Base-by-base conservation (phyloP, 2,113 vertebrate species). In the Pelobates fuscus region DNA sequence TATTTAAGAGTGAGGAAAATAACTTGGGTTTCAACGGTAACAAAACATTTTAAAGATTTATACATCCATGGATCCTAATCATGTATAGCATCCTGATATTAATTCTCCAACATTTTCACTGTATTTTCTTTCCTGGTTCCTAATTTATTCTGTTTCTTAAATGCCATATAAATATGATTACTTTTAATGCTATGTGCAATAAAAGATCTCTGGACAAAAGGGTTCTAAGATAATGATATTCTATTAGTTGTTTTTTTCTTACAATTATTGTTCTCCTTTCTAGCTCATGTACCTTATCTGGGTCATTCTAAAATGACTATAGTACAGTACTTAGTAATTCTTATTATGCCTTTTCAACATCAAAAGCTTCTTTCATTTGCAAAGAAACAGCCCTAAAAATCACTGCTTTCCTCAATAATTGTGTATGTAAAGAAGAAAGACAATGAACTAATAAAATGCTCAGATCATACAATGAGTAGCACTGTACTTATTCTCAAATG, bases 271-370 rank as follows among this genome's bases (percentile, higher is more conserved):
- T 52, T 72, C 63, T 52, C 63, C 12, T 54, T 72, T 54, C 25
- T 62, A 72, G 59, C 25, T 63, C 25, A 43, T 32, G 17, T 54
- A 37, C 27, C 23, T 72, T 41, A 63, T 72, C n/a, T 72, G 21
- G 43, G 59, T 63, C 59, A 72, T 23, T 25, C 46, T 30, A 6
- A 54, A 63, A 61, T 71, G 24, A 61, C 57, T 61, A 15, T 23
- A 18, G 21, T 27, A 26, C 57, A 71, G 60, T n/a, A 26, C 2
- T 44, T 57, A 44, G 44, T 61, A 61, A 27, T 71, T 30, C 24
- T 72, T 54, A 72, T 44, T 52, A 72, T 64, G 59, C 27, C 30
- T 26, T 70, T 70, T 70, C 32, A 63, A 54, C 37, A 72, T 72
- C 70, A 72, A 64, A 70, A 62, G 59, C 44, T 0, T 15, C 44